A percentile compares a stretch with the other conserved stretches of the same genome.
Evolutionary conservation across 2,113 vertebrate species (phyloP).

Genomic region (Thalassoma bifasciatum): DNA sequence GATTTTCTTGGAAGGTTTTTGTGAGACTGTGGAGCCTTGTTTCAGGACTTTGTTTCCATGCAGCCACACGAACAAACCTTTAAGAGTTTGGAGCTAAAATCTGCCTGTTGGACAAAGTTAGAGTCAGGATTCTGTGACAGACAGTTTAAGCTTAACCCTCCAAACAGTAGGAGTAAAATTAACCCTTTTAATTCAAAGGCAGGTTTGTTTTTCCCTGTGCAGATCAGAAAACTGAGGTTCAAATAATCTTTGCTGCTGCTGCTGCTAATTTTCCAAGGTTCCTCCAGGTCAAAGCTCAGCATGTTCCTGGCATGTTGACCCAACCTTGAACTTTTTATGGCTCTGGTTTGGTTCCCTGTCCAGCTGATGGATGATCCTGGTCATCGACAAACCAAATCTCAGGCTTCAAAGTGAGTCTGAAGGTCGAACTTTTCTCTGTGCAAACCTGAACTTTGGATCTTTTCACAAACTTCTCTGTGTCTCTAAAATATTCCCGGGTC

Average conservation of each 20-base stretch:
- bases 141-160: background rate
- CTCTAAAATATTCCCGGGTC: too few relatives aligned
- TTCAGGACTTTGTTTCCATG: background rate
- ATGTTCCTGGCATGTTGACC: background rate
- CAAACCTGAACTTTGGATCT: background rate
- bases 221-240: background rate
- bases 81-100: background rate
- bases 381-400: constrained; percentile 2
- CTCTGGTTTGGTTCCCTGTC: constrained; percentile 11
- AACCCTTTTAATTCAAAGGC: background rate
- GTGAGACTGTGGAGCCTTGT: background rate
- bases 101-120: background rate
- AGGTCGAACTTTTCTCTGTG: background rate
- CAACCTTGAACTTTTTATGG: constrained; percentile 32
- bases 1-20: background rate
- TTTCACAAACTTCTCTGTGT: background rate
- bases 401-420: constrained; percentile 24
- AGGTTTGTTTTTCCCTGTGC: background rate
- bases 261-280: background rate
- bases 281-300: background rate
- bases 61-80: background rate
- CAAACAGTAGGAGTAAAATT: background rate
- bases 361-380: constrained; percentile 22
- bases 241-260: background rate
- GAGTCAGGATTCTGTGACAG: background rate